Percentiles rank a stretch among this genome's conserved stretches.
Evolutionary conservation across 2,888 invertebrate genomes (phyloP).

Genomic region (Lasioglossum calceatum): DNA sequence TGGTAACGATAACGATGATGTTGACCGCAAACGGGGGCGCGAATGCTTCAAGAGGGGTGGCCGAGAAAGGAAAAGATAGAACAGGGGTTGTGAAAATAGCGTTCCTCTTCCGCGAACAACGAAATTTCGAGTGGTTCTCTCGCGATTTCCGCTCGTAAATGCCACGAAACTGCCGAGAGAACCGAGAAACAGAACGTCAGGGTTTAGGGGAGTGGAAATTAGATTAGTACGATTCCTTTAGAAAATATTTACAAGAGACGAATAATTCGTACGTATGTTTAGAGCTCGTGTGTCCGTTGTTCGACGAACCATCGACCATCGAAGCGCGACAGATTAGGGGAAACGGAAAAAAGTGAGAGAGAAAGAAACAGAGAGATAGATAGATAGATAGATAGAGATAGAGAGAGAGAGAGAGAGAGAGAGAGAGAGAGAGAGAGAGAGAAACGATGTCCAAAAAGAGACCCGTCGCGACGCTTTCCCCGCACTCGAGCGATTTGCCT

Average conservation of each 20-base stretch:
- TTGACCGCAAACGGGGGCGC: conserved; percentile 21
- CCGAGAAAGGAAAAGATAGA: neutral
- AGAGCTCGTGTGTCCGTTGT: conserved; percentile 40
- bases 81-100: neutral
- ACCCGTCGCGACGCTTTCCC: conserved; percentile 74
- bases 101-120: conserved; percentile 2
- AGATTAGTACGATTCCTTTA: conserved; percentile 31
- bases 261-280: conserved; percentile 8
- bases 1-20: conserved; percentile 3
- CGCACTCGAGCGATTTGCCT: conserved; percentile 65
- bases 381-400: neutral
- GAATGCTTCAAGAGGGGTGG: neutral
- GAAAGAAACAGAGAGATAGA: neutral
- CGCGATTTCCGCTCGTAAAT: neutral
- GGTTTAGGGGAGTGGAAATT: conserved; percentile 12
- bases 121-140: conserved; percentile 6
- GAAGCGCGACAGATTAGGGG: conserved; percentile 26
- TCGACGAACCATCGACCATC: conserved; percentile 36
- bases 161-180: neutral
- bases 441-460: conserved; percentile 26
- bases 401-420: neutral
- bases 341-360: conserved; percentile 22
- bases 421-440: neutral
- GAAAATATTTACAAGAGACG: conserved; percentile 29
- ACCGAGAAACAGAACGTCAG: conserved; percentile 14